Percentiles rank a stretch among this genome's conserved stretches.
phyloP scores from a whole-genome alignment of 2,113 vertebrate species.

The Nettapus auritus region DNA sequence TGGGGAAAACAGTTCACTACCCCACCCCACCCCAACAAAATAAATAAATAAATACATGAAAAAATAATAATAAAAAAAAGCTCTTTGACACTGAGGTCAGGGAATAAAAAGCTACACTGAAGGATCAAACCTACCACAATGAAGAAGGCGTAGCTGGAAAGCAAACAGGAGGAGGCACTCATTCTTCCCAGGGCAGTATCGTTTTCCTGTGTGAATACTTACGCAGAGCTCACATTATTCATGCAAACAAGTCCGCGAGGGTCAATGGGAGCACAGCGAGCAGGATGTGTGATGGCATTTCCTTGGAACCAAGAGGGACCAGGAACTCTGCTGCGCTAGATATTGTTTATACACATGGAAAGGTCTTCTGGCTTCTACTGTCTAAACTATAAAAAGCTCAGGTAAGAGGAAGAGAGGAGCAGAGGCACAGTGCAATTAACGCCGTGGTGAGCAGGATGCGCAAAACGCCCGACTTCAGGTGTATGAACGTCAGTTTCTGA shows the following conservation, averaged over 20 bases:
- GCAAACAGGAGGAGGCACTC: neutral
- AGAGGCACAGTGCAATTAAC: neutral
- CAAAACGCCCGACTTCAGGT: neutral
- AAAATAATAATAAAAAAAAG: neutral
- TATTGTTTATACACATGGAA: neutral
- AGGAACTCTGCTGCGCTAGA: slow-evolving; percentile 14
- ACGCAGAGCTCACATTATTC: slow-evolving; percentile 27
- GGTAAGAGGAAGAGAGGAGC: neutral
- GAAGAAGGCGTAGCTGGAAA: neutral
- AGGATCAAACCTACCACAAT: neutral
- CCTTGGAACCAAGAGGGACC: slow-evolving; percentile 4
- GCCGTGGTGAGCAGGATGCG: neutral
- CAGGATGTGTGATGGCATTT: slow-evolving; percentile 15
- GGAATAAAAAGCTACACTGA: neutral
- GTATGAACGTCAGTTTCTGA: neutral
- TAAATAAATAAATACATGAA: neutral
- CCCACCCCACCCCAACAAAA: neutral
- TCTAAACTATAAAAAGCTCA: neutral
- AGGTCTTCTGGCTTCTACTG: neutral
- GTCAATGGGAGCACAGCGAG: slow-evolving; percentile 15
- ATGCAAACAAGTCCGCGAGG: slow-evolving; percentile 6
- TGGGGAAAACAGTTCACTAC: neutral
- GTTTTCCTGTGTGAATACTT: slow-evolving; percentile 25
- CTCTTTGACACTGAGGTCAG: slow-evolving; percentile 1
- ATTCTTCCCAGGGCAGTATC: slow-evolving; percentile 5